These are phyloP conservation scores for Peromyscus maniculatus DNA, from an alignment of 2,113 vertebrate species.

Conservation along the genomic window DNA sequence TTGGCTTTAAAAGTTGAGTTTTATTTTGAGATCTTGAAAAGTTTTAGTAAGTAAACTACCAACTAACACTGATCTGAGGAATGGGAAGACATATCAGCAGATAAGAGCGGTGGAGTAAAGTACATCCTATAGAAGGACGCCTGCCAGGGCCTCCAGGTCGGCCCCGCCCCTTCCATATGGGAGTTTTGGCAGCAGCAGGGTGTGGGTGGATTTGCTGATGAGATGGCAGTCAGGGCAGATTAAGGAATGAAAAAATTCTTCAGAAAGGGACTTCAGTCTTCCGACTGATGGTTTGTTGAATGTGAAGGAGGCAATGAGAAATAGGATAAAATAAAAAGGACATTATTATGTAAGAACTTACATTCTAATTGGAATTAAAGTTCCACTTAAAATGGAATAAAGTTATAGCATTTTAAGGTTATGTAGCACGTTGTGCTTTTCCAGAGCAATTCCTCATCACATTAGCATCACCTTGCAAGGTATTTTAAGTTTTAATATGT, in stretches of 20 bases:
- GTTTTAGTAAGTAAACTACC: slow-evolving; percentile 46
- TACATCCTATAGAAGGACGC: slow-evolving; percentile 40
- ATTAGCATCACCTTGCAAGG: slow-evolving; percentile 59
- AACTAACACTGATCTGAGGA: slow-evolving; percentile 36
- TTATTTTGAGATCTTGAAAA: slow-evolving; percentile 66
- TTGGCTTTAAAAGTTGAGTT: neutral
- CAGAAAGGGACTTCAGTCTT: slow-evolving; percentile 60
- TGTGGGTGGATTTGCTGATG: slow-evolving; percentile 69
- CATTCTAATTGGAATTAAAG: slow-evolving; percentile 72
- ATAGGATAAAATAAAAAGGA: slow-evolving; percentile 44
- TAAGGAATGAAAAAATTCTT: slow-evolving; percentile 65
- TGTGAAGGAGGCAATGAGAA: slow-evolving; percentile 67
- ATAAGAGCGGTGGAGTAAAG: slow-evolving; percentile 57
- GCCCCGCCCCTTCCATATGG: slow-evolving; percentile 73
- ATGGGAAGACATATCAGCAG: slow-evolving; percentile 53
- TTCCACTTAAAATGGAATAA: slow-evolving; percentile 51
- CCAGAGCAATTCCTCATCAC: slow-evolving; percentile 49
- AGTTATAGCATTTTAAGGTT: slow-evolving; percentile 54
- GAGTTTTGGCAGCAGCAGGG: slow-evolving; percentile 66
- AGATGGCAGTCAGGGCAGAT: slow-evolving; percentile 75
- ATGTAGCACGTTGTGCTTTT: slow-evolving; percentile 29
- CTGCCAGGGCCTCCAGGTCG: slow-evolving; percentile 62
- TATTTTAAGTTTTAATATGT: neutral
- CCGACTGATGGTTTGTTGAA: slow-evolving; percentile 39
- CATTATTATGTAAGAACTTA: slow-evolving; percentile 50